Evolutionary conservation across 2,113 vertebrate species (phyloP), one percentile per base, ranked within the genome.

Genomic region (Charadrius vociferus): DNA sequence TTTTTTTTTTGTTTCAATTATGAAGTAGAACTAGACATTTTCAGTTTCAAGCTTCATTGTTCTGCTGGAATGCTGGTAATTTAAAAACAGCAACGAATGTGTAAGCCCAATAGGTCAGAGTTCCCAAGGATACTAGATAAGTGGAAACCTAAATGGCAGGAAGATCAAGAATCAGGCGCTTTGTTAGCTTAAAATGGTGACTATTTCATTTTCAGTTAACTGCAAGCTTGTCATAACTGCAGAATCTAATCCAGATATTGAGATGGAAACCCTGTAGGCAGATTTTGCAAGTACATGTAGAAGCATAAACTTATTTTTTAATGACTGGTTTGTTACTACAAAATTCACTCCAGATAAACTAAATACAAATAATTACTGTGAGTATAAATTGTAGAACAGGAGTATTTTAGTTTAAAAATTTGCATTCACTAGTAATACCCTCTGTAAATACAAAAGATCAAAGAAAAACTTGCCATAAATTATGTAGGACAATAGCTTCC

Each of bases 381-480:
- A 79, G 24, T 83, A 65, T 53, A 66, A 95, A 59, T 36, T 93
- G 41, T 66, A 88, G 67, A 94, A 83, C 9, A 0, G 32, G 20
- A 58, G 32, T 34, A 80, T 86, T 92, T 90, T 68, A 53, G 14
- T 24, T 85, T 90, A 68, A 82, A 80, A 87, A 82, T 80, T 75
- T 94, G n/a, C 49, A 70, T 91, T 95, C 79, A 65, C 62, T 62
- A 80, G 39, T 90, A 90, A 79, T 32, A 85, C 3, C 12, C 5
- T 72, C 66, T 90, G 74, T 88, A 96, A 94, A 96, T 71, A 91
- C 18, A 62, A 85, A 96, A 88, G 85, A 97, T 95, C 93, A 97
- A 96, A 96, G 90, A 37, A 90, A 93, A 95, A 17, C 61, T 85
- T 92, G 53, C 29, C 85, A 86, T 82, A 92, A 92, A 95, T 94